Evolutionary conservation across 2,888 invertebrate species (phyloP), one percentile per base, ranked within the genome.

Genomic region (Meganola albula): DNA sequence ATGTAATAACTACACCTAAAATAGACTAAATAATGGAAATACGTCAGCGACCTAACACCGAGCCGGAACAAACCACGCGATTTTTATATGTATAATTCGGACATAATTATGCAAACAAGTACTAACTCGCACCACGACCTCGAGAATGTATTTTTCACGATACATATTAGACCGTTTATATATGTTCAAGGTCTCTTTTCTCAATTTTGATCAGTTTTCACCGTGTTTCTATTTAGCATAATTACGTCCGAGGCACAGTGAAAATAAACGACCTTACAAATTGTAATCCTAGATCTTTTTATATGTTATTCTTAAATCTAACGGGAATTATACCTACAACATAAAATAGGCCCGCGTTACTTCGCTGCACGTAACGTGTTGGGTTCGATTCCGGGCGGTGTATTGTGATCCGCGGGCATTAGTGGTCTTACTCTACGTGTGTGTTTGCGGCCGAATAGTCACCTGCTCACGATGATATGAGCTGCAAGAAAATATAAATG

Each of bases 401-500:
- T 41, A 44, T 53, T 62, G 63, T 62, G 57, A 42, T 32, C 30
- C 34, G 29, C 52, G 58, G 58, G 49, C 44, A 53, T 66, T 73
- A 72, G 61, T 58, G 74, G 64, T 61, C 82, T 80, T 82, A 82
- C 71, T 71, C 75, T 76, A 75, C 69, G 58, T 67, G 66, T 72
- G 71, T 63, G 60, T 61, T 65, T 74, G 79, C 74, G 80, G 83
- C 82, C 78, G 80, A 74, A 53, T 47, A 53, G 68, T 76, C 80
- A 78, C 79, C 39, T 69, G 86, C 86, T 87, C 87, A 87, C 85
- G 87, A 82, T 68, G 87, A 84, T 79, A 86, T 87, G 75, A 87
- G 85, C 87, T 87, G 85, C 26, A 53, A 60, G 42, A 23, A 37
- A 35, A 44, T 29, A 24, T n/a, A n/a, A n/a, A n/a, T n/a, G n/a